Percentiles rank a stretch among this genome's conserved stretches.
phyloP scores from a whole-genome alignment of 2,888 invertebrate genomes.

The Tachystola acroxantha region DNA sequence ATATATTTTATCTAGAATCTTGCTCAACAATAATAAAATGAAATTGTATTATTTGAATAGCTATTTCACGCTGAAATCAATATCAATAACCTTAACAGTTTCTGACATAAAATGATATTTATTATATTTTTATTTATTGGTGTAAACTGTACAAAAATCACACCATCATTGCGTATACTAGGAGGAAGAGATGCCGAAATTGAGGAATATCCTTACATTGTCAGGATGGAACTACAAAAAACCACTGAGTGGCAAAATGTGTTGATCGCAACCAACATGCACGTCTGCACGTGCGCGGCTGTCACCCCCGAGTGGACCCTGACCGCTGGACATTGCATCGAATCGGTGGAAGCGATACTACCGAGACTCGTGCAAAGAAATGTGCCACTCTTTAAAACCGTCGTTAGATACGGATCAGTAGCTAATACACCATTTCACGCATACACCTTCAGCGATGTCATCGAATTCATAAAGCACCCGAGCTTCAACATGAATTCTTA shows the following conservation, averaged over 20 bases:
- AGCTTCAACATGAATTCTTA: not conserved
- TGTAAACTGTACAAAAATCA: not conserved
- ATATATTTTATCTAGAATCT: too few relatives aligned
- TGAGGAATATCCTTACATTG: constrained; percentile 5
- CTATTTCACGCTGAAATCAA: not conserved
- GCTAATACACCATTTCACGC: not conserved
- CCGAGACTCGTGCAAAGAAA: not conserved
- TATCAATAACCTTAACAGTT: too few relatives aligned
- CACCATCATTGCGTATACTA: constrained; percentile 1
- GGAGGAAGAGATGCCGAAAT: constrained; percentile 4
- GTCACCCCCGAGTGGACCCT: constrained; percentile 5
- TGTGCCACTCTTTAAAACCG: not conserved
- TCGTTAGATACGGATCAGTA: constrained; percentile 6
- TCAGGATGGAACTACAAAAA: not conserved
- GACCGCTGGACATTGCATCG: constrained; percentile 9
- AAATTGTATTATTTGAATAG: too few relatives aligned
- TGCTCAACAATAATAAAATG: not conserved
- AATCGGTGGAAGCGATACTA: too few relatives aligned
- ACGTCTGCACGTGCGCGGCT: constrained; percentile 4
- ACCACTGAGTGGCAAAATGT: not conserved
- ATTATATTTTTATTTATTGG: too few relatives aligned
- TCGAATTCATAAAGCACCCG: constrained; percentile 2
- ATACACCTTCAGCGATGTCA: constrained; percentile 5
- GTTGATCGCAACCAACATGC: too few relatives aligned
- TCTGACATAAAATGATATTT: too few relatives aligned